Conservation (phyloP, 2,113 vertebrate genomes). For the Odontophorus gujanensis region DNA sequence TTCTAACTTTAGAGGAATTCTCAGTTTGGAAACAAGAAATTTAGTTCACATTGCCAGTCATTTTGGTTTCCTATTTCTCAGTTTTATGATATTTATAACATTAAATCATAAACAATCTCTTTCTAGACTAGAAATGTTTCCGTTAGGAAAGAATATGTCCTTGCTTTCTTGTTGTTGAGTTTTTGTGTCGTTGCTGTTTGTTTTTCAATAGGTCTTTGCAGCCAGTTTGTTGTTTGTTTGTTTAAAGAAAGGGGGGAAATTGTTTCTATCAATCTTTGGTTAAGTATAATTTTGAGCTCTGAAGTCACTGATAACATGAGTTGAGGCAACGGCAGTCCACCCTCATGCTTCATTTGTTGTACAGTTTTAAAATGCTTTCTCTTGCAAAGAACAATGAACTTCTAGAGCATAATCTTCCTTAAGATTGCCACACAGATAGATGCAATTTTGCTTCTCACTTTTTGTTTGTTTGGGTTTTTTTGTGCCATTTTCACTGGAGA, state of each 20-base stretch:
- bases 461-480: too few species aligned
- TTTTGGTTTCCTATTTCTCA: background rate
- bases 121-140: background rate
- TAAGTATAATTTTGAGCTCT: background rate
- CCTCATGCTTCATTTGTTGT: background rate
- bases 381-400: background rate
- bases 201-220: background rate
- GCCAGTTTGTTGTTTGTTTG: background rate
- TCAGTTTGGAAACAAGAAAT: background rate
- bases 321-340: background rate
- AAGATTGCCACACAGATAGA: background rate
- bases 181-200: background rate
- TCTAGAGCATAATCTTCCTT: background rate
- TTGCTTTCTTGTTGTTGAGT: background rate
- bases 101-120: background rate
- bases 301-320: background rate
- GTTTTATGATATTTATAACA: accelerated
- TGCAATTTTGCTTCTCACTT: background rate
- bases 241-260: too few species aligned
- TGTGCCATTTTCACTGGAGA: background rate
- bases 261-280: background rate
- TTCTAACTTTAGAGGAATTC: background rate
- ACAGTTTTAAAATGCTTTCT: background rate
- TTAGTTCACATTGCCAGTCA: background rate
- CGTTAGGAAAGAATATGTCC: background rate